Base-by-base conservation (phyloP, 2,113 vertebrate genomes). In the Chelonoidis abingdonii region DNA sequence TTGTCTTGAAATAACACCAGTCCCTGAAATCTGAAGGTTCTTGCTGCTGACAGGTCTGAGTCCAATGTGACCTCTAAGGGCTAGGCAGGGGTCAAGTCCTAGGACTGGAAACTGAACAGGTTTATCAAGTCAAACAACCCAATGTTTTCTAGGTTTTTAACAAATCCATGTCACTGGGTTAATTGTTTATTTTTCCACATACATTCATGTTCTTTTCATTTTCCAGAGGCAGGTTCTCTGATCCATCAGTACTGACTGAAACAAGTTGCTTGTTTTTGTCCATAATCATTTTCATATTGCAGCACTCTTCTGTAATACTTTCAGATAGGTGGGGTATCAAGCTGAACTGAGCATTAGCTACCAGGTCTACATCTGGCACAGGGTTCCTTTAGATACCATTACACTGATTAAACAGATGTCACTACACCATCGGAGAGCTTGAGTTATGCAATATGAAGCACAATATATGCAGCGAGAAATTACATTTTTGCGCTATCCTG, bases 181-280 rank as follows among this genome's bases (percentile, higher is more conserved):
- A 94, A 38, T 35, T 49, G n/a, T 29, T 80, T 56, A 0, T 35
- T 86, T 80, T 65, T 93, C 92, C 96, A 93, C 69, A 25, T 35
- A 31, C 44, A 89, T 90, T 94, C 72, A 83, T 0, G 93, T 89
- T 94, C 94, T 69, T 95, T 93, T 93, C 59, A 29, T 47, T 75
- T 96, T 35, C 95, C 95, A 93, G 72, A 93, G 93, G 94, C 83
- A 94, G 88, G 50, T 35, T 95, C 97, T 98, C 97, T 96, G 97
- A 98, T 86, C 93, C 96, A 94, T 95, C 96, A 97, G 88, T 14
- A 72, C 86, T 7, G 2, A 91, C 44, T 31, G 93, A 89, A 97
- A 94, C 92, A 92, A 91, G 80, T 82, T 79, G 76, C 89, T 35
- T 75, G 65, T 2, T 65, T 80, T 92, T 38, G 25, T 57, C 59